Evolutionary conservation across 2,797 vertebrate genomes (phyloP), one percentile per base, ranked within the genome.

Genomic region (Mormyrus hasselquistii): DNA sequence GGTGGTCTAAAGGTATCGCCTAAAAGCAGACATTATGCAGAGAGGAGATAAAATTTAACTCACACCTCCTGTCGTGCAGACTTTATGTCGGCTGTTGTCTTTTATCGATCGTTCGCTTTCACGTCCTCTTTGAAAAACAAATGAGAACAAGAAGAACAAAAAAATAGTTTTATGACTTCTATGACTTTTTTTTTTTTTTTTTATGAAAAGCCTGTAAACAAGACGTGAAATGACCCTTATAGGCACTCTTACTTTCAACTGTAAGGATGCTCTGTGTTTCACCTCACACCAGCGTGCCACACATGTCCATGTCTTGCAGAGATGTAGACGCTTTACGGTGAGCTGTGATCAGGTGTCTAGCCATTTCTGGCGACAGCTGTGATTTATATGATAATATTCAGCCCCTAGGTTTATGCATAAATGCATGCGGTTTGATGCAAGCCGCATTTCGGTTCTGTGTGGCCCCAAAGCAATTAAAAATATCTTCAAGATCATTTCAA

Each of bases 381-480:
- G 89, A 92, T 93, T 91, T 91, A 91, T 91, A 93, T 92, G 91
- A 93, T 93, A 93, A 93, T 93, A 90, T 57, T 62, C 88, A 89
- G 90, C 89, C 91, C 89, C 89, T 89, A 57, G 90, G 87, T 91
- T 92, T 90, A 92, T 91, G 90, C 91, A 92, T 93, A 91, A 91
- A 92, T 91, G 88, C 89, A 92, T 90, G 89, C 69, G 88, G 89
- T 90, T 89, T 88, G 87, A 91, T 89, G 90, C 86, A 89, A 89
- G 85, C 90, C 16, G 55, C 49, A 62, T 86, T 76, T 84, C 62
- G 41, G 65, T 34, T 88, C 90, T 38, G 88, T n/a, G 86, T 50
- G 62, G 89, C 89, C 90, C 88, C 88, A 34, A 88, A 89, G 89
- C 86, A 92, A 91, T 91, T 91, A 90, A 87, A 87, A 90, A 87